A percentile compares a stretch with the other conserved stretches of the same genome.
These are phyloP conservation scores for Myiozetetes cayanensis DNA, from an alignment of 2,113 vertebrate genomes.

Conservation along the genomic window DNA sequence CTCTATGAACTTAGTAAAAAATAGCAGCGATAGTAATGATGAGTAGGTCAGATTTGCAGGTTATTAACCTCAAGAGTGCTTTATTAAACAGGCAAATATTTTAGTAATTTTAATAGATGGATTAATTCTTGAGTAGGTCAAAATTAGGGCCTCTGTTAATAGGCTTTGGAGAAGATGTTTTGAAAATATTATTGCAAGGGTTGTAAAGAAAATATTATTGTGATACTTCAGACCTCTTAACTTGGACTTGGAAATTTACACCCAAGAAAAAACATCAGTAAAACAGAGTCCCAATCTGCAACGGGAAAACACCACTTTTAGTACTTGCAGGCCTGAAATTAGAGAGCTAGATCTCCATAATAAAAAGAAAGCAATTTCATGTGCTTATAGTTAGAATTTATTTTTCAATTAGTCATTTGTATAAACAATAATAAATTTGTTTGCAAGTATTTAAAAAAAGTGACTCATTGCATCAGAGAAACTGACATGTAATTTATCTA, in stretches of 20 bases:
- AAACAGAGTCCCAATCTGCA: not conserved
- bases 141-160: not conserved
- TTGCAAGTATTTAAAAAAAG: not conserved
- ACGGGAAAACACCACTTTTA: not conserved
- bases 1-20: not conserved
- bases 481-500: not conserved
- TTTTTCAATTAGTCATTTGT: not conserved
- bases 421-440: not conserved
- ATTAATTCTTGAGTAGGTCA: not conserved
- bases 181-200: not conserved
- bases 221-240: not conserved
- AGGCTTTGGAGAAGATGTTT: not conserved
- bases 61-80: conserved; percentile 15
- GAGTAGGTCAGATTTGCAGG: not conserved
- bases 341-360: not conserved
- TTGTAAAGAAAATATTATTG: not conserved
- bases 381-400: not conserved
- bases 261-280: not conserved
- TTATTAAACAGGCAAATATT: conserved; percentile 30
- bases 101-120: not conserved
- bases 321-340: not conserved
- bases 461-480: not conserved
- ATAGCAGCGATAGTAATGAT: not conserved
- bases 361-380: not conserved
- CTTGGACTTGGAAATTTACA: not conserved